Evolutionary conservation across 2,888 invertebrate genomes (phyloP).

Genomic region (Druceiella hillmani): DNA sequence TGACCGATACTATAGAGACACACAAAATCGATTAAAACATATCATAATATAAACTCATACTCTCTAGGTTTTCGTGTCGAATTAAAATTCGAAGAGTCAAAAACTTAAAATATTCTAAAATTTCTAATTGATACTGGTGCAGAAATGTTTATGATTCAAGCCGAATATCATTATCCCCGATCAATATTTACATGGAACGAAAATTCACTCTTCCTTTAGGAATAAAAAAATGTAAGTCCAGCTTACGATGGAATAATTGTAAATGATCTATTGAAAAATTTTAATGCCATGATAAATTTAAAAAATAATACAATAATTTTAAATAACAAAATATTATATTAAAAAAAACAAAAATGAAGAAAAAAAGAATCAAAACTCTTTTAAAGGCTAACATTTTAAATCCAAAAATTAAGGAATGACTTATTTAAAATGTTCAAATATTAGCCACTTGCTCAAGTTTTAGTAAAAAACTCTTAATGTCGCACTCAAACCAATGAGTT

Average conservation of each 20-base stretch:
- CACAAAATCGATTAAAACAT: not conserved
- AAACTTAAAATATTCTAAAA: not conserved
- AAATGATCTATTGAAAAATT: not conserved
- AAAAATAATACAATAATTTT: not conserved
- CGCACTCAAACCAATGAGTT: conserved; percentile 14
- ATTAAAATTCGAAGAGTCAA: not conserved
- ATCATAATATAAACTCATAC: not conserved
- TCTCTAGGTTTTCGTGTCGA: not conserved
- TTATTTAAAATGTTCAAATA: conserved; percentile 14
- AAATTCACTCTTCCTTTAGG: not conserved
- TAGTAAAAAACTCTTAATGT: conserved; percentile 17
- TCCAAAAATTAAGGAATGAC: conserved; percentile 17
- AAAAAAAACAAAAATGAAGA: not conserved
- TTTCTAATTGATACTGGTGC: conserved; percentile 2
- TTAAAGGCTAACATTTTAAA: conserved; percentile 19
- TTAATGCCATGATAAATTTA: not conserved
- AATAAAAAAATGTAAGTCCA: not conserved
- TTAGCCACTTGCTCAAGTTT: conserved; percentile 14
- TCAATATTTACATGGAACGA: not conserved
- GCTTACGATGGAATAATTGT: conserved; percentile 1
- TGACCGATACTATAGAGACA: not conserved
- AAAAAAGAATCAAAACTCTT: conserved; percentile 15
- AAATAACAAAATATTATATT: not conserved
- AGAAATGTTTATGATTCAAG: not conserved
- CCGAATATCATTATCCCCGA: not conserved